phyloP scores from a whole-genome alignment of 2,888 invertebrate genomes.

The Cyrtodaria siliqua region DNA sequence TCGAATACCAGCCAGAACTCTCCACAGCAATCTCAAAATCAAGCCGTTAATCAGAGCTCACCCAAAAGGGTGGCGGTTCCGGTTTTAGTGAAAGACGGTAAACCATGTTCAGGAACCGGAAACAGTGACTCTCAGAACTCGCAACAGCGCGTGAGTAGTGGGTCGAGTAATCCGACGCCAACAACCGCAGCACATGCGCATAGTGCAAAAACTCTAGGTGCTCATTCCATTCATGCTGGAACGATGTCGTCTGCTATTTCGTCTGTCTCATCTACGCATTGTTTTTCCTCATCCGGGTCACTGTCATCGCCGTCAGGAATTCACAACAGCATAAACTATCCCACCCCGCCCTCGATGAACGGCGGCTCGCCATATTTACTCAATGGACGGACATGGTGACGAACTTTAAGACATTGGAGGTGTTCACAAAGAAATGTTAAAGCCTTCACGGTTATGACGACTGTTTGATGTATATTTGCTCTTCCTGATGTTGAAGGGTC shows the following conservation, averaged over 20 bases:
- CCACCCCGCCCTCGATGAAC: slow-evolving; percentile 74
- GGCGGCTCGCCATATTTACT: slow-evolving; percentile 79
- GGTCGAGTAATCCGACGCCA: slow-evolving; percentile 40
- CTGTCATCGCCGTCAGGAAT: slow-evolving; percentile 66
- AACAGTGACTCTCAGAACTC: slow-evolving; percentile 60
- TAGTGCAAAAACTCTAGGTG: slow-evolving; percentile 51
- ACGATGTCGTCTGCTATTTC: slow-evolving; percentile 60
- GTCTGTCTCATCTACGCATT: slow-evolving; percentile 66
- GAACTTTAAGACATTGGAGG: slow-evolving; percentile 7
- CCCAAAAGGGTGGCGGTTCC: slow-evolving; percentile 85
- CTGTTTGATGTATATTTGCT: slow-evolving; percentile 49
- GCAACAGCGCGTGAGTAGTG: slow-evolving; percentile 57
- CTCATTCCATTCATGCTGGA: slow-evolving; percentile 50
- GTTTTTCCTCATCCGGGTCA: slow-evolving; percentile 59
- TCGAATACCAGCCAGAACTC: slow-evolving; percentile 66
- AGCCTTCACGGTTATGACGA: slow-evolving; percentile 28
- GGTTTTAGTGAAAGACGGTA: slow-evolving; percentile 87
- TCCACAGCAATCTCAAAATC: slow-evolving; percentile 54
- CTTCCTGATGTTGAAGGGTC: slow-evolving; percentile 33
- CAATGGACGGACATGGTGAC: slow-evolving; percentile 79
- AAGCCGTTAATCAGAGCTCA: slow-evolving; percentile 64
- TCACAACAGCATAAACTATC: slow-evolving; percentile 75
- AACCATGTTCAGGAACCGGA: slow-evolving; percentile 86
- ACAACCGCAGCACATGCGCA: slow-evolving; percentile 45
- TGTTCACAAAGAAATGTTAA: background rate